Conservation (phyloP, 2,888 invertebrate species). For the Oligia fasciuncula region DNA sequence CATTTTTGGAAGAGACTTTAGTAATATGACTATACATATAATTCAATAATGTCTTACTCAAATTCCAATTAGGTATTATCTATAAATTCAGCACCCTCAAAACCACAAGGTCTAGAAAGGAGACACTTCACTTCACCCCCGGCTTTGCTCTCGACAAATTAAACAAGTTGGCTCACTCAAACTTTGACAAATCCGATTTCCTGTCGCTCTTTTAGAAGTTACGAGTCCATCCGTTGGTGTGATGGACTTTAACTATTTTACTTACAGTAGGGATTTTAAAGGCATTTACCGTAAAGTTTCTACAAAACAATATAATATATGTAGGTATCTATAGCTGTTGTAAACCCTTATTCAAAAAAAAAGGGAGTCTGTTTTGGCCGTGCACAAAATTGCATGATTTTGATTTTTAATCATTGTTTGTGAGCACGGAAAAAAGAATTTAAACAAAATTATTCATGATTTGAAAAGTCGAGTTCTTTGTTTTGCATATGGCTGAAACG, state of each 20-base stretch:
- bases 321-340: no score
- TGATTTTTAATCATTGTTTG: neutral
- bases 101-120: conserved; percentile 37
- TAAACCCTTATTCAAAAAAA: neutral
- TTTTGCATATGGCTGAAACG: neutral
- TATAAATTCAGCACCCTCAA: conserved; percentile 15
- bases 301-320: neutral
- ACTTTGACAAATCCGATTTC: conserved; percentile 66
- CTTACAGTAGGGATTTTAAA: conserved; percentile 13
- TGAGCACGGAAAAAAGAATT: neutral
- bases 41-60: neutral
- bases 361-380: neutral
- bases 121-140: conserved; percentile 45
- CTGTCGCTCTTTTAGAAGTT: conserved; percentile 65
- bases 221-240: conserved; percentile 52
- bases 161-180: conserved; percentile 64
- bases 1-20: neutral
- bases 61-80: conserved; percentile 1
- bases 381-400: neutral
- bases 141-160: conserved; percentile 60
- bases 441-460: neutral
- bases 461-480: neutral
- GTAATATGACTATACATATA: no score
- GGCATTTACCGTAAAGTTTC: neutral
- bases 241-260: conserved; percentile 44